Percentiles rank a stretch among this genome's conserved stretches.
Evolutionary conservation across 2,797 vertebrate genomes (phyloP).

Genomic region (Dermochelys coriacea): DNA sequence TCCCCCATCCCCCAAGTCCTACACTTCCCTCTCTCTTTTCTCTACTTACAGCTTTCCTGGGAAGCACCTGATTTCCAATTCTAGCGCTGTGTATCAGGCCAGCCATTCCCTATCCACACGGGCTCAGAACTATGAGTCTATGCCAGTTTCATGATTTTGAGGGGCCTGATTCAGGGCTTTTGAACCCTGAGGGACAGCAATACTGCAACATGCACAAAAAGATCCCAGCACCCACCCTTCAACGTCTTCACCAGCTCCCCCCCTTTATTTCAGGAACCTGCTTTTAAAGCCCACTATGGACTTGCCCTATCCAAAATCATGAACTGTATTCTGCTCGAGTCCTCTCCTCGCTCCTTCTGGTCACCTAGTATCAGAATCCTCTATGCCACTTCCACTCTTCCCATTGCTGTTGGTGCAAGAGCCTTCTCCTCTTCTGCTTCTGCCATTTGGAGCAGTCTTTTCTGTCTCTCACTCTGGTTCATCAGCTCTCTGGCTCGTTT

Average conservation of each 20-base stretch:
- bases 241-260: background rate
- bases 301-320: background rate
- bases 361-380: background rate
- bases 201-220: background rate
- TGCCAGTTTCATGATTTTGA: background rate
- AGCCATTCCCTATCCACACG: background rate
- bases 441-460: background rate
- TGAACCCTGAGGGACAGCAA: background rate
- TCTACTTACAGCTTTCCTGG: background rate
- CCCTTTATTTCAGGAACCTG: background rate
- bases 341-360: background rate
- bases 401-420: rapidly evolving
- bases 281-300: background rate
- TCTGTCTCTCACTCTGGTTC: background rate
- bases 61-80: background rate
- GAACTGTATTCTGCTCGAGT: background rate
- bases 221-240: background rate
- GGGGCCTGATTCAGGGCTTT: background rate
- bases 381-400: background rate
- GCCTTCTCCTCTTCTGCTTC: background rate
- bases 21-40: background rate
- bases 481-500: background rate
- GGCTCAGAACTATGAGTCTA: background rate
- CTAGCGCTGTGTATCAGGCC: background rate
- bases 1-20: background rate